Evolutionary conservation across 2,797 vertebrate genomes (phyloP).

Genomic region (Tachyglossus aculeatus): DNA sequence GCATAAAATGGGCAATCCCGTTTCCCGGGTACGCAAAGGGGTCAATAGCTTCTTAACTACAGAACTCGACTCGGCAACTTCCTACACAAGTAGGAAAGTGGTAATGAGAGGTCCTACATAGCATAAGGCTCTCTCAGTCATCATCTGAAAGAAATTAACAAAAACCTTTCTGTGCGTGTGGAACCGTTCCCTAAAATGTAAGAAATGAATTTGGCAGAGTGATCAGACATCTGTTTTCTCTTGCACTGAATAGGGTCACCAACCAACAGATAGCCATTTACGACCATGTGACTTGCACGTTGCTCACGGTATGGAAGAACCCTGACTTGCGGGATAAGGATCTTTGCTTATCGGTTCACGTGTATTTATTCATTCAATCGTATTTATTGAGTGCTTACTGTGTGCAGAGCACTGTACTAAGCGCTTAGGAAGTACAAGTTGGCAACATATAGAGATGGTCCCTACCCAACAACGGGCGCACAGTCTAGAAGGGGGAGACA

Average conservation of each 20-base stretch:
- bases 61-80: constrained; percentile 37
- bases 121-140: constrained; percentile 46
- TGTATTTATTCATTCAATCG: no score
- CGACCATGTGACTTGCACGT: constrained; percentile 75
- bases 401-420: no score
- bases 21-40: constrained; percentile 20
- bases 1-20: constrained; percentile 30
- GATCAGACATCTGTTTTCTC: constrained; percentile 86
- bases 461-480: no score
- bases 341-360: constrained; percentile 46
- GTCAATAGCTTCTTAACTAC: constrained; percentile 45
- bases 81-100: constrained; percentile 60
- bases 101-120: constrained; percentile 45
- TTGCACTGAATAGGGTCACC: constrained; percentile 81
- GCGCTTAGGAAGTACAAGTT: no score
- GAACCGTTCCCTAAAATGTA: constrained; percentile 75
- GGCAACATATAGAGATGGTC: no score
- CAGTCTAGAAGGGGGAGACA: no score
- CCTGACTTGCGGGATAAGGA: constrained; percentile 62
- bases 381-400: no score
- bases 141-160: constrained; percentile 80
- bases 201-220: constrained; percentile 82
- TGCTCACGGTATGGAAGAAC: constrained; percentile 68
- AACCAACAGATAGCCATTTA: constrained; percentile 78
- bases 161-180: constrained; percentile 73